Percentiles rank a stretch among this genome's conserved stretches.
phyloP scores from a whole-genome alignment of 2,113 vertebrate genomes.

The Sciurus niger region DNA sequence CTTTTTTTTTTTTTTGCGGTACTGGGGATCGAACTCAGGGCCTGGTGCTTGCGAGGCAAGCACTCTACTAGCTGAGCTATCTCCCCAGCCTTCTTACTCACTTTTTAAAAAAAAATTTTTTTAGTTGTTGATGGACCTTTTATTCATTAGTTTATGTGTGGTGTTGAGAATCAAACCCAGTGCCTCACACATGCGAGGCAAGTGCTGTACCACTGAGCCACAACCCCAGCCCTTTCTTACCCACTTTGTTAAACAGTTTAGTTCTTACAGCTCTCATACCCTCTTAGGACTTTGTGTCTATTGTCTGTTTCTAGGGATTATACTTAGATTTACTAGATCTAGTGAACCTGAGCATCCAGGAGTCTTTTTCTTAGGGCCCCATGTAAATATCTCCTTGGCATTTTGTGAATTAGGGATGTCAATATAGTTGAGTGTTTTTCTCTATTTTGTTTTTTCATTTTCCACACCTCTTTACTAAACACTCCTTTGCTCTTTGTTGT shows the following conservation, averaged over 20 bases:
- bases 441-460: conserved; percentile 37
- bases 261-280: neutral
- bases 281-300: neutral
- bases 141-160: too few relatives aligned
- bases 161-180: too few relatives aligned
- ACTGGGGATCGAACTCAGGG: too few relatives aligned
- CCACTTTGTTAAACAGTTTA: too few relatives aligned
- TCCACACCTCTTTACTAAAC: neutral
- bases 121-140: too few relatives aligned
- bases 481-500: neutral
- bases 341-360: neutral
- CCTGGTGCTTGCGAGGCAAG: too few relatives aligned
- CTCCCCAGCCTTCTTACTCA: too few relatives aligned
- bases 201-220: too few relatives aligned
- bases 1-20: neutral
- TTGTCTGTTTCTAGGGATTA: neutral
- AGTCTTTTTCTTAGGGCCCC: conserved; percentile 36
- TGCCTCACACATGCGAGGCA: too few relatives aligned
- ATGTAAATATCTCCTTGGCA: conserved; percentile 29
- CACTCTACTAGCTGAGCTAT: too few relatives aligned
- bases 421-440: conserved; percentile 41
- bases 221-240: neutral
- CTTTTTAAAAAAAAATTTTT: too few relatives aligned
- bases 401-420: conserved; percentile 59
- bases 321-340: conserved; percentile 52